Evolutionary conservation across 2,888 invertebrate genomes (phyloP), one percentile per base, ranked within the genome.

Genomic region (Colostygia pectinataria): DNA sequence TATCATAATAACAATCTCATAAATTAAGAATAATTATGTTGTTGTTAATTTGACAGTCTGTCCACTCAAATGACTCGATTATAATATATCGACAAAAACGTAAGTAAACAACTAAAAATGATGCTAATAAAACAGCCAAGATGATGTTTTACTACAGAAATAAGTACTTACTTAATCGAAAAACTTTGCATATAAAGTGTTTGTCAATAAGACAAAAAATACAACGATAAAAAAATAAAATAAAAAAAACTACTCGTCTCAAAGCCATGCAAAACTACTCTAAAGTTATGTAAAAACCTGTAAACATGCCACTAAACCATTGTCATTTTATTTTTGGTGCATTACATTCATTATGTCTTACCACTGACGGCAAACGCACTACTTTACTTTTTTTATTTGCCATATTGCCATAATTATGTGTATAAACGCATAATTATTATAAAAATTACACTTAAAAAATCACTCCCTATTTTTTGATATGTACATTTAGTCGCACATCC

Each of bases 321-420:
- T 71, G 66, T 73, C 63, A 73, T 66, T 65, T 68, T 66, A 72
- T 69, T 68, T 65, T 65, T 56, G 61, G 76, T 77, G 80, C 78
- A 78, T 74, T 69, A 71, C 57, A 74, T 72, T 68, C 62, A 68
- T 69, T 66, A 65, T 63, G 68, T 53, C 88, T 88, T 88, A 88
- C 88, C 88, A 88, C 88, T 65, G 88, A 88, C 66, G 88, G 88
- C 85, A 88, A 89, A 67, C 87, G 86, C 61, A 85, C 80, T 75
- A 88, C 77, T 76, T 80, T 84, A 80, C 80, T 86, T 82, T 83
- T 87, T 87, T 86, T 88, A 66, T 75, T 80, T 74, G 87, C 80
- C 83, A 82, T 81, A n/a, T n/a, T n/a, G n/a, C n/a, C n/a, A n/a
- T n/a, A n/a, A n/a, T n/a, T n/a, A n/a, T n/a, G n/a, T n/a, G n/a